phyloP scores from a whole-genome alignment of 2,113 vertebrate species.

The Scomber scombrus region DNA sequence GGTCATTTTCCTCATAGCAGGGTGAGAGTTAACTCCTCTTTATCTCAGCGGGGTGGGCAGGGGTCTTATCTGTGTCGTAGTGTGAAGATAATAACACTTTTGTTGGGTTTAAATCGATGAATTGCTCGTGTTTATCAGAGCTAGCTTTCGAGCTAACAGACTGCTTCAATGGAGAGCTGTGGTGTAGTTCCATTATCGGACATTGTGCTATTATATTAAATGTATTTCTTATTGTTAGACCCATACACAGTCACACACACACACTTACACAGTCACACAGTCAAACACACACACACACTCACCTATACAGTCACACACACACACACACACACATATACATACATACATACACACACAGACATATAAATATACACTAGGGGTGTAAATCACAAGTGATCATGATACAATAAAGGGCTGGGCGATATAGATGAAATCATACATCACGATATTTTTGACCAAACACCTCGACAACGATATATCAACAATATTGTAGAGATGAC shows the following conservation, averaged over 20 bases:
- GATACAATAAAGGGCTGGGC: no score
- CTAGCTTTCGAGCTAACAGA: constrained; percentile 32
- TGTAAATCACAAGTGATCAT: no score
- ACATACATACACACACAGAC: no score
- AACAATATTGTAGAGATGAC: no score
- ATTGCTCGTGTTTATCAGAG: not conserved
- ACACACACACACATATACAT: no score
- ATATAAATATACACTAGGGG: no score
- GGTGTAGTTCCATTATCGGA: not conserved
- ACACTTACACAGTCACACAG: not conserved
- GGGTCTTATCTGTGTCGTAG: rapidly evolving
- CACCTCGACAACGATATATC: no score
- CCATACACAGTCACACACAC: no score
- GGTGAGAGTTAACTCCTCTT: constrained; percentile 71
- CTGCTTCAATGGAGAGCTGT: not conserved
- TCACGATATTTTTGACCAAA: no score
- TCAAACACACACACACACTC: no score
- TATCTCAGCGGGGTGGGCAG: rapidly evolving
- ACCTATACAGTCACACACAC: not conserved
- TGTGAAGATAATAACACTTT: rapidly evolving
- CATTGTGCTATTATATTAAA: not conserved
- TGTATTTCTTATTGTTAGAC: no score
- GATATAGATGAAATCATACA: no score
- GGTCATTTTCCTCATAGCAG: constrained; percentile 88
- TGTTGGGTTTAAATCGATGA: not conserved